Evolutionary conservation across 1,140 invertebrate genomes (phyloP), one percentile per base, ranked within the genome.

Genomic region (Leguminivora glycinivorella): DNA sequence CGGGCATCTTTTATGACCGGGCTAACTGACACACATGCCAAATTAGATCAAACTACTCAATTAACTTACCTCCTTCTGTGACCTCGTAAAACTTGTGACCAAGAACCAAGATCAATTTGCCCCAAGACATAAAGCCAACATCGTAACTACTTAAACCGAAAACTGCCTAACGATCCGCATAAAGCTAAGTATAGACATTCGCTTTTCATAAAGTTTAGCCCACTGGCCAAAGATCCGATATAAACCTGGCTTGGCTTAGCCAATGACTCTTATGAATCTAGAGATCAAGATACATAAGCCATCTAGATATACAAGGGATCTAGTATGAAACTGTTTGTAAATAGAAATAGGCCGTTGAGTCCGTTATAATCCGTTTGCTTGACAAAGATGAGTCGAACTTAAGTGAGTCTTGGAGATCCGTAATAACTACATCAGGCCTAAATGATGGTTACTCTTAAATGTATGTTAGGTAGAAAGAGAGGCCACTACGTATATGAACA

Each of bases 121-220:
- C 47, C 40, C 17, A 52, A 52, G 19, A 52, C 47, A 52, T 52
- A 52, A 52, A 52, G 17, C 19, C 47, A 1, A 52, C 43, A 52
- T 52, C 47, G 47, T 52, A 52, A 52, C 47, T 52, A 52, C 47
- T 52, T 52, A 52, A 52, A 52, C 19, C 47, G 47, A 19, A 19
- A 52, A 9, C 47, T 22, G 40, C 47, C 47, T 10, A 22, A 52
- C 47, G 19, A 52, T 19, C 47, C 47, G 7, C 47, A 52, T 52
- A 52, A 52, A 52, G 19, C 47, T 22, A 52, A 52, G 47, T 52
- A 52, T 52, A 52, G 17, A 3, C 47, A 1, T 17, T 3, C 4
- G 5, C 19, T 22, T 22, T 22, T 52, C 7, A 52, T 9, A 52
- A 52, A 52, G 19, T 52, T 1, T 22, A 52, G 6, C 7, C 47